phyloP scores from a whole-genome alignment of 2,888 invertebrate genomes.

The Polietes domitor region DNA sequence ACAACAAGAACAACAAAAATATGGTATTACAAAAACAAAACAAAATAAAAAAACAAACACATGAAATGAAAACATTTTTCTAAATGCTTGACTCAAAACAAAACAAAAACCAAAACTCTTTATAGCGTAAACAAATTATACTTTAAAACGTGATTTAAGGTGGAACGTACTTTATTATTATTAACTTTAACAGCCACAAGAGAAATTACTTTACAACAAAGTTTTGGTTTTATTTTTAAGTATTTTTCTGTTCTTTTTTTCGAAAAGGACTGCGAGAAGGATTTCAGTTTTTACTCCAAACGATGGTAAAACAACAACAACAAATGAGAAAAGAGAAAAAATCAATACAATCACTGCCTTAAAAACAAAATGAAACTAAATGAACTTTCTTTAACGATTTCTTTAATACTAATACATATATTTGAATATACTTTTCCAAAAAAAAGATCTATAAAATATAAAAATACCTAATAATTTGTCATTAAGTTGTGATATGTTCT shows the following conservation, averaged over 20 bases:
- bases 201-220: conserved; percentile 13
- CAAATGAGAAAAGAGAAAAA: conserved; percentile 48
- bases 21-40: conserved; percentile 1
- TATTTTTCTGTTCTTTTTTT: too few species aligned
- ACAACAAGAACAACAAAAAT: conserved; percentile 31
- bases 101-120: conserved; percentile 40
- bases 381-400: conserved; percentile 56
- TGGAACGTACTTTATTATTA: conserved; percentile 51
- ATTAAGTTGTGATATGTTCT: conserved; percentile 14
- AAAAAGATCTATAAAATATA: background rate
- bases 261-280: too few species aligned
- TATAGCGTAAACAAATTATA: conserved; percentile 56
- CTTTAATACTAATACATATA: background rate
- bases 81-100: conserved; percentile 64
- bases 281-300: background rate
- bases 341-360: conserved; percentile 78
- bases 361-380: conserved; percentile 64
- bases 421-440: background rate
- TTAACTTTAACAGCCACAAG: background rate
- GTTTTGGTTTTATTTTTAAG: background rate
- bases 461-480: background rate
- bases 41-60: conserved; percentile 33
- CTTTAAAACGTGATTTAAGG: conserved; percentile 27
- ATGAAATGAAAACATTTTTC: conserved; percentile 61
- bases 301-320: background rate